These are phyloP conservation scores for Emydura subglobosa DNA, from an alignment of 2,113 vertebrate species.

Conservation along the genomic window DNA sequence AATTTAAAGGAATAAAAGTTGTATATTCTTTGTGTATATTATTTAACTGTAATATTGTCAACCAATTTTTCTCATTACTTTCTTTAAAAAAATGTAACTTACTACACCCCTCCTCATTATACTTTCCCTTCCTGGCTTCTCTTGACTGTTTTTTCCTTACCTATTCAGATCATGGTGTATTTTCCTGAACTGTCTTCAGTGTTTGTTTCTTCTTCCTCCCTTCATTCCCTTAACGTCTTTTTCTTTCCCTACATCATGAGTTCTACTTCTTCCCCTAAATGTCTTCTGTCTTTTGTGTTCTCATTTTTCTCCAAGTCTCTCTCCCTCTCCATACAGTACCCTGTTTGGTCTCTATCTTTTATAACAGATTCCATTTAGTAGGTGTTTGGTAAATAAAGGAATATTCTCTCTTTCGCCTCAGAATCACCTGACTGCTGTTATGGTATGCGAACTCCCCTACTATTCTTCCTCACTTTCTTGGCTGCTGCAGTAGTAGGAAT, in stretches of 20 bases:
- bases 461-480: background rate
- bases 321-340: background rate
- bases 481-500: background rate
- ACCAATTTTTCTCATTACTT: background rate
- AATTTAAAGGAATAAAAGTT: background rate
- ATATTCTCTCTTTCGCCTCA: background rate
- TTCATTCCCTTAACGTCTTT: background rate
- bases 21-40: background rate
- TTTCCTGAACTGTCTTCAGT: background rate
- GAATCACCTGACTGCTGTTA: background rate
- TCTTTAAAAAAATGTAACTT: background rate
- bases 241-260: background rate
- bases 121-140: background rate
- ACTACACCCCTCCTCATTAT: background rate
- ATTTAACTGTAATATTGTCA: background rate
- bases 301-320: background rate
- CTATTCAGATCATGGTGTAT: background rate
- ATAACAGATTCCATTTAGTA: background rate
- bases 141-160: background rate
- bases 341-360: background rate
- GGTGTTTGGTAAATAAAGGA: background rate
- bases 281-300: background rate
- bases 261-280: background rate
- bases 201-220: background rate
- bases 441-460: background rate